A percentile compares a stretch with the other conserved stretches of the same genome.
These are phyloP conservation scores for Chlamydotis undulata DNA, from an alignment of 2,113 vertebrate species.

Conservation along the genomic window DNA sequence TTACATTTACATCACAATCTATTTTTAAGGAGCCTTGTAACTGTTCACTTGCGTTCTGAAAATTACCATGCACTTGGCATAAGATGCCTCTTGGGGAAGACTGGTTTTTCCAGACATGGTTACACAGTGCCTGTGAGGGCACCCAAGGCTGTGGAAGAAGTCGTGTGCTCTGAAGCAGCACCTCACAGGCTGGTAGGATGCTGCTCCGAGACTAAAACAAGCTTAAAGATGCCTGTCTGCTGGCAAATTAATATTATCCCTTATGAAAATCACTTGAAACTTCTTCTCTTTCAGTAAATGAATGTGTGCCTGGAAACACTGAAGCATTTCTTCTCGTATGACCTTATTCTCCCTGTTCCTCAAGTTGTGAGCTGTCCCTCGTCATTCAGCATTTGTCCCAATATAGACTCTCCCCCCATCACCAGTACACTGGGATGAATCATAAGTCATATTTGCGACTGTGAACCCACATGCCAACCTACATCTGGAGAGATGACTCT, in stretches of 20 bases:
- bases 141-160: neutral
- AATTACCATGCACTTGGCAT: neutral
- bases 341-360: conserved; percentile 24
- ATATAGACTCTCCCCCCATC: conserved; percentile 22
- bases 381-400: neutral
- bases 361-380: conserved; percentile 30
- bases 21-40: neutral
- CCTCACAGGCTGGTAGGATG: neutral
- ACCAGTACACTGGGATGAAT: conserved; percentile 37
- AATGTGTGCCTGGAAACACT: neutral
- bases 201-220: neutral
- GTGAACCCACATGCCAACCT: conserved; percentile 57
- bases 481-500: conserved; percentile 46
- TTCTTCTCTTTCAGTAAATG: neutral
- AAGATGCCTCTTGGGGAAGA: neutral
- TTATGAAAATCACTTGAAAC: neutral
- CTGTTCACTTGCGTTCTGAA: neutral
- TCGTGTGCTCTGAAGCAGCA: neutral
- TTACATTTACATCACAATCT: neutral
- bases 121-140: neutral
- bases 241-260: neutral
- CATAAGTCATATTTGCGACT: conserved; percentile 10
- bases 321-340: neutral
- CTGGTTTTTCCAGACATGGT: neutral
- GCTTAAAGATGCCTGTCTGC: neutral